A percentile compares a stretch with the other conserved stretches of the same genome.
Evolutionary conservation across 1,140 invertebrate species (phyloP).

Genomic region (Latrodectus geometricus): DNA sequence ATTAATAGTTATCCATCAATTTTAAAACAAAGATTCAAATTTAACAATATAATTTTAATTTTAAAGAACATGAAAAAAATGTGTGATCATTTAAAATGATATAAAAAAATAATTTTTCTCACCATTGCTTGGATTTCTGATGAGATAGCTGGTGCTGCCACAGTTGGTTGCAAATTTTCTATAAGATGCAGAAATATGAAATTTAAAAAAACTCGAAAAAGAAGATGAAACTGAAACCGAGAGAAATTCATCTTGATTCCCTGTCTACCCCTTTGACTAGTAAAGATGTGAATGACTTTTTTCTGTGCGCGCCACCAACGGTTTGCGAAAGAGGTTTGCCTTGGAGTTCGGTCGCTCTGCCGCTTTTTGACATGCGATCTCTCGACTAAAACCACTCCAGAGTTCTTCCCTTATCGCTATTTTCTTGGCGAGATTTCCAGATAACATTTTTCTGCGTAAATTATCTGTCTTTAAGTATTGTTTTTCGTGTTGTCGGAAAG

Average conservation of each 20-base stretch:
- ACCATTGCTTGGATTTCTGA: slow-evolving; percentile 55
- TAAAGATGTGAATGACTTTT: slow-evolving; percentile 43
- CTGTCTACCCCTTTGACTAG: slow-evolving; percentile 31
- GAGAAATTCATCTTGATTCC: slow-evolving; percentile 10
- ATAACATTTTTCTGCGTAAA: slow-evolving; percentile 37
- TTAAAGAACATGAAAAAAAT: background rate
- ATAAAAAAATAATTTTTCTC: background rate
- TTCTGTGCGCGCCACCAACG: background rate
- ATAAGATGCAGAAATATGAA: background rate
- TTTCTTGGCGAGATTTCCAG: slow-evolving; percentile 19
- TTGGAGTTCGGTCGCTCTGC: slow-evolving; percentile 1
- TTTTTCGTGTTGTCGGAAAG: background rate
- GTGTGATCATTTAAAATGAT: background rate
- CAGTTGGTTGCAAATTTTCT: background rate
- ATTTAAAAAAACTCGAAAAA: slow-evolving; percentile 30
- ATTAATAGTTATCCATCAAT: too few relatives aligned
- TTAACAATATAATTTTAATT: too few relatives aligned
- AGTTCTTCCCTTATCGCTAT: slow-evolving; percentile 14
- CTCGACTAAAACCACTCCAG: background rate
- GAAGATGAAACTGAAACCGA: slow-evolving; percentile 22
- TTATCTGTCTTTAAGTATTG: slow-evolving; percentile 3
- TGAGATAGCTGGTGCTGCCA: slow-evolving; percentile 33
- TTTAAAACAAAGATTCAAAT: too few relatives aligned
- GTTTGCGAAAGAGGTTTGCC: slow-evolving; percentile 37
- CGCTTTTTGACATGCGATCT: slow-evolving; percentile 36